Conservation (phyloP, 30 jellyfish, hydroid and myxozoan species). For the Cassiopea xamachana region DNA sequence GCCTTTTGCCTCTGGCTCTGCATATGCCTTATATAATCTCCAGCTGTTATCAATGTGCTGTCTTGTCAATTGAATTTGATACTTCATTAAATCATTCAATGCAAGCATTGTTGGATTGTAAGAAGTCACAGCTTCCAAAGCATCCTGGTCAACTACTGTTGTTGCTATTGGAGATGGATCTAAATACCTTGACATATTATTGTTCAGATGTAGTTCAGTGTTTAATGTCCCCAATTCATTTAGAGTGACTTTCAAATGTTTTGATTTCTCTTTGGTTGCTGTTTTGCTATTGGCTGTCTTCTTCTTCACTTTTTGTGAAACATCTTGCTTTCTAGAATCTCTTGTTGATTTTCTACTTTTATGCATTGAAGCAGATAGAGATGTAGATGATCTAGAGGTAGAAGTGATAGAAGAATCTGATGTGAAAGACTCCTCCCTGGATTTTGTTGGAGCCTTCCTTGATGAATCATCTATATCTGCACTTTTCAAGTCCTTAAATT, state of each 20-base stretch:
- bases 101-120: slow-evolving; percentile 88
- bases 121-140: slow-evolving; percentile 77
- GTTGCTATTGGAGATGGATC: slow-evolving; percentile 81
- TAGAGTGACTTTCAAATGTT: neutral
- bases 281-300: neutral
- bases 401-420: neutral
- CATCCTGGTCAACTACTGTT: slow-evolving; percentile 68
- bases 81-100: slow-evolving; percentile 80
- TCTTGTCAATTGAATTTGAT: slow-evolving; percentile 72
- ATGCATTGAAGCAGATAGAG: slow-evolving; percentile 20
- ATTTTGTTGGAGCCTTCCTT: neutral
- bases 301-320: neutral
- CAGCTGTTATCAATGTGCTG: slow-evolving; percentile 84
- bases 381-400: neutral
- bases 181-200: slow-evolving; percentile 18
- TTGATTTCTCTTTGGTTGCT: neutral
- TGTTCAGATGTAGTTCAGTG: slow-evolving; percentile 8
- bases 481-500: neutral
- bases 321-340: neutral
- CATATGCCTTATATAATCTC: slow-evolving; percentile 84
- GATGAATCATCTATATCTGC: neutral
- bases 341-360: slow-evolving; percentile 18
- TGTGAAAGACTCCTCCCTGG: no score
- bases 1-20: slow-evolving; percentile 60
- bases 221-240: slow-evolving; percentile 26